A percentile compares a stretch with the other conserved stretches of the same genome.
phyloP scores from a whole-genome alignment of 2,113 vertebrate species.

The Syrrhaptes paradoxus region DNA sequence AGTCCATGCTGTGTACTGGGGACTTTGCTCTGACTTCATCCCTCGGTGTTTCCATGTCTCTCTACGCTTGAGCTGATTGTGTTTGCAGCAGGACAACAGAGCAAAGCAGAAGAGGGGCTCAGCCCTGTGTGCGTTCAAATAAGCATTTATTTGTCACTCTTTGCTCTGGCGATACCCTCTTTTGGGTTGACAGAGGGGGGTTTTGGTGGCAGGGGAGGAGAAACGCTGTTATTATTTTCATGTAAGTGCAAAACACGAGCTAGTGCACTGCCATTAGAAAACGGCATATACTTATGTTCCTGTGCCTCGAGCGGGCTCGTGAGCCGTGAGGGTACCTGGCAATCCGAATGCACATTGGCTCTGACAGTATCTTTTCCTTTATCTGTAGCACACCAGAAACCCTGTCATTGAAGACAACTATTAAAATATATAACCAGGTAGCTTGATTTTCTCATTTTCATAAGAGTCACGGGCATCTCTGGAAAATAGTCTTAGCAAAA shows the following conservation, averaged over 20 bases:
- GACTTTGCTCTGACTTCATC: background rate
- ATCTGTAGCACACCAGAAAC: background rate
- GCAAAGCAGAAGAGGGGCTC: background rate
- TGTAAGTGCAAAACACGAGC: background rate
- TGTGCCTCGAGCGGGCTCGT: background rate
- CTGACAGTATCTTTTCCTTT: background rate
- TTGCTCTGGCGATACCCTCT: background rate
- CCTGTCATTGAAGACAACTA: background rate
- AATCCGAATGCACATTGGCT: background rate
- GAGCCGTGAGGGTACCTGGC: background rate
- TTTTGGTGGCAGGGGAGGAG: background rate
- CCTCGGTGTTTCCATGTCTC: background rate
- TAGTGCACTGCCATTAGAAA: background rate
- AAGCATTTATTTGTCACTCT: background rate
- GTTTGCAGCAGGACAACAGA: background rate
- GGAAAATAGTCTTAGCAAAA: constrained; percentile 44
- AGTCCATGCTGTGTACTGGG: rapidly evolving
- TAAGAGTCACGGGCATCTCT: background rate
- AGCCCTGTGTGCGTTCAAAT: rapidly evolving
- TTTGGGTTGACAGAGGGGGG: background rate
- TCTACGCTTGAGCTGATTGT: background rate
- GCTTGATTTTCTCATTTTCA: background rate
- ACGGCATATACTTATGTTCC: background rate
- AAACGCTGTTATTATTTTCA: background rate
- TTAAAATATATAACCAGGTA: background rate